Percentiles rank a stretch among this genome's conserved stretches.
These are phyloP conservation scores for Acromyrmex charruanus DNA, from an alignment of 1,140 invertebrate genomes.

Conservation along the genomic window DNA sequence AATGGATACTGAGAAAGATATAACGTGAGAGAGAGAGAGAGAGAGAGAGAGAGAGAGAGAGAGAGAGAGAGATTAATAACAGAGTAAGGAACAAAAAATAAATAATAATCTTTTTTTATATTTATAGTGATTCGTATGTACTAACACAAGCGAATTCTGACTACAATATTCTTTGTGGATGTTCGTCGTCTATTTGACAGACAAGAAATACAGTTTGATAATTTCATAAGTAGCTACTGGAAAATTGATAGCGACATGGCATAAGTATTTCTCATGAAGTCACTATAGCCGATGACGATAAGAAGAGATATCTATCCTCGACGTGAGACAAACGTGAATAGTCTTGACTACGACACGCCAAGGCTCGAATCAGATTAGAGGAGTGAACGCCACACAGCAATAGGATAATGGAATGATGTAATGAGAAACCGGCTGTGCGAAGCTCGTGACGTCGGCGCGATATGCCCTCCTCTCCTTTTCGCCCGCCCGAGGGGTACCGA, in stretches of 20 bases:
- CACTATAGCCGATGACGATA: slow-evolving; percentile 29
- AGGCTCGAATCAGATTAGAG: slow-evolving; percentile 54
- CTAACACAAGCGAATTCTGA: neutral
- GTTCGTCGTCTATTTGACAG: neutral
- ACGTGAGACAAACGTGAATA: slow-evolving; percentile 49
- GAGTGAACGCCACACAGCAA: slow-evolving; percentile 55
- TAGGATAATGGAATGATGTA: slow-evolving; percentile 66
- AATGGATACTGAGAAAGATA: slow-evolving; percentile 9
- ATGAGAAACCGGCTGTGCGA: slow-evolving; percentile 60
- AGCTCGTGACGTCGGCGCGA: slow-evolving; percentile 48
- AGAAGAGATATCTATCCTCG: slow-evolving; percentile 54
- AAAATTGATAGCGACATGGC: slow-evolving; percentile 38
- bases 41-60: too few relatives aligned
- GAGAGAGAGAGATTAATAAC: slow-evolving; percentile 27
- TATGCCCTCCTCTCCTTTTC: neutral
- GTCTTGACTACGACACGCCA: slow-evolving; percentile 41
- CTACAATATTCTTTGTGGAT: neutral
- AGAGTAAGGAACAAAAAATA: neutral
- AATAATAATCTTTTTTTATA: slow-evolving; percentile 1
- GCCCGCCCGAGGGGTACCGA: slow-evolving; percentile 3
- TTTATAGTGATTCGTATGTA: neutral
- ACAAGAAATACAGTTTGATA: neutral
- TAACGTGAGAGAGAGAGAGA: neutral
- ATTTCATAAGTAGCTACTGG: neutral
- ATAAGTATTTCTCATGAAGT: slow-evolving; percentile 35